phyloP scores from a whole-genome alignment of 2,888 invertebrate species.

The Diarsia brunnea region DNA sequence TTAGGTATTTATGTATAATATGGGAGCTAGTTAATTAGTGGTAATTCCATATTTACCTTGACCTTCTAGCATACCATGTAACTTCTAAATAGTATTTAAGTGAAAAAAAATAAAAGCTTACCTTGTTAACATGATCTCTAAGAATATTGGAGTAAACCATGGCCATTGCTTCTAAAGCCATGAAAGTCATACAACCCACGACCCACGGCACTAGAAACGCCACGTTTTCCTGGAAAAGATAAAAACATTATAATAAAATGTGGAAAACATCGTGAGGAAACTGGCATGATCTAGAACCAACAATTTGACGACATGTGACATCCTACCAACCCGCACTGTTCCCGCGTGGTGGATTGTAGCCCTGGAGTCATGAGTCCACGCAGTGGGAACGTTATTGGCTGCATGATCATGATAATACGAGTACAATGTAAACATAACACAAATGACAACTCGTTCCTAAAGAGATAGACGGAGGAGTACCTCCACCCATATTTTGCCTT shows the following conservation, averaged over 20 bases:
- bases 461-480: neutral
- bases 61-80: neutral
- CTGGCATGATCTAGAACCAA: too few relatives aligned
- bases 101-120: slow-evolving; percentile 75
- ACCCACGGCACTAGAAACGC: slow-evolving; percentile 95
- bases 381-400: too few relatives aligned
- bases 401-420: too few relatives aligned
- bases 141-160: slow-evolving; percentile 96
- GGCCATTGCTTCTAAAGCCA: slow-evolving; percentile 95
- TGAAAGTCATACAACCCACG: slow-evolving; percentile 94
- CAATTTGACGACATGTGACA: too few relatives aligned
- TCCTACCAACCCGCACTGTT: too few relatives aligned
- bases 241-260: neutral
- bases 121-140: slow-evolving; percentile 95
- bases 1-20: neutral
- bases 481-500: neutral
- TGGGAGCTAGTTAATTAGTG: neutral
- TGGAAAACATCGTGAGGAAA: too few relatives aligned
- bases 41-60: neutral
- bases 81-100: neutral
- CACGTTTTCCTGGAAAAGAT: slow-evolving; percentile 93
- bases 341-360: too few relatives aligned
- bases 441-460: neutral
- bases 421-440: neutral
- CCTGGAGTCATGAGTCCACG: too few relatives aligned